Evolutionary conservation across 35 echinoderm and acorn worm species (phyloP).

Genomic region (Ophioderma brevispina): DNA sequence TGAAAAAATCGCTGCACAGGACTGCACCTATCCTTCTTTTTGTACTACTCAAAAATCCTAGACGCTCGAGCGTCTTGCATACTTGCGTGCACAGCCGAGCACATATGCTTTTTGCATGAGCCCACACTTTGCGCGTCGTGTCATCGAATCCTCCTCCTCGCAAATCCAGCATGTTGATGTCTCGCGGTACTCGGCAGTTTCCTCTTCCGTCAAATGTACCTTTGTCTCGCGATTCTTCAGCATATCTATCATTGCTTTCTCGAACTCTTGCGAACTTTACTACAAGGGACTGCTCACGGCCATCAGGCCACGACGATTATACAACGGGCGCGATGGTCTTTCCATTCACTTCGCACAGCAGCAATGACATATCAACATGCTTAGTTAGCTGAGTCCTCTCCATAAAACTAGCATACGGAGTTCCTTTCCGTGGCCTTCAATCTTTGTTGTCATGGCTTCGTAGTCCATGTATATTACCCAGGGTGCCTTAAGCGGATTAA

Average conservation of each 20-base stretch:
- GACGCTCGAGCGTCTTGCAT: background rate
- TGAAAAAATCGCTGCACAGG: background rate
- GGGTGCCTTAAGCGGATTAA: slow-evolving; percentile 12
- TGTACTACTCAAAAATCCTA: background rate
- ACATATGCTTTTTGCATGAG: background rate
- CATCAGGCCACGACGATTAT: background rate
- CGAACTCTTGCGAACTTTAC: background rate
- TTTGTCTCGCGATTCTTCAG: background rate
- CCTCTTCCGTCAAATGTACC: background rate
- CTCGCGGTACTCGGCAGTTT: background rate
- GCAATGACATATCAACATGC: background rate
- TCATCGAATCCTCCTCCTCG: slow-evolving; percentile 3
- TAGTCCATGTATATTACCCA: slow-evolving; percentile 13
- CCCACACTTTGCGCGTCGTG: background rate
- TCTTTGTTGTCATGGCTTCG: background rate
- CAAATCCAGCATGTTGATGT: slow-evolving; percentile 11
- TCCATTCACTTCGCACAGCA: slow-evolving; percentile 4
- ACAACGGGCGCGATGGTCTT: background rate
- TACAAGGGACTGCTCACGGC: background rate
- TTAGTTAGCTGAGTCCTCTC: background rate
- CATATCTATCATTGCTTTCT: background rate
- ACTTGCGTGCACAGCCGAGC: background rate
- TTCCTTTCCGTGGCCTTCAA: background rate
- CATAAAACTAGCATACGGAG: background rate
- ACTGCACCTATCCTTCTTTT: background rate